phyloP scores from a whole-genome alignment of 2,797 vertebrate species.

The Cynopterus sphinx region DNA sequence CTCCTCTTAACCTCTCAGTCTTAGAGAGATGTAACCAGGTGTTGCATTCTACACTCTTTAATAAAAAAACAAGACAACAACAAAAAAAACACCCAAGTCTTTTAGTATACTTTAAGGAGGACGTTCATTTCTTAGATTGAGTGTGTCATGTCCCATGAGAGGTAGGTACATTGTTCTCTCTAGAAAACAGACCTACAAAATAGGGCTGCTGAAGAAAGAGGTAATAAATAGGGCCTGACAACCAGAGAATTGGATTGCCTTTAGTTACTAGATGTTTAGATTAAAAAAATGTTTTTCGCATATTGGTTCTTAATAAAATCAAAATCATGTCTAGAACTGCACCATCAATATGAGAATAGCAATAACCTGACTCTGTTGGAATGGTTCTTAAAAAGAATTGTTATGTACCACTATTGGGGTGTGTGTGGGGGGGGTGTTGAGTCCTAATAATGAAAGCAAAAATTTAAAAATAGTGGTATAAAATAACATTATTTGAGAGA shows the following conservation, averaged over 20 bases:
- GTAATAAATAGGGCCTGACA: constrained; percentile 56
- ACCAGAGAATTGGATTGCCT: constrained; percentile 23
- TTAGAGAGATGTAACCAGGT: constrained; percentile 46
- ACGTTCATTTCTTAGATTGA: constrained; percentile 57
- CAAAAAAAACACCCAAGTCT: constrained; percentile 26
- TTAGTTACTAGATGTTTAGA: constrained; percentile 48
- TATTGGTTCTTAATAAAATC: not conserved
- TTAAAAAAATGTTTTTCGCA: not conserved
- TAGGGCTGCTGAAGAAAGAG: not conserved
- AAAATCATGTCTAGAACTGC: constrained; percentile 1
- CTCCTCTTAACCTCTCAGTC: not conserved
- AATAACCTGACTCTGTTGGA: not conserved
- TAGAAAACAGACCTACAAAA: constrained; percentile 37
- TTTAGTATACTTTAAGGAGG: constrained; percentile 64
- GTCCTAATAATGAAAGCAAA: not conserved
- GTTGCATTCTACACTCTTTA: constrained; percentile 34
- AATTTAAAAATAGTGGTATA: not conserved
- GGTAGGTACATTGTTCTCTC: not conserved
- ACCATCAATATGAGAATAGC: not conserved
- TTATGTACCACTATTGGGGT: not conserved
- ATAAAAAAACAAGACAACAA: not conserved
- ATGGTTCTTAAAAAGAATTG: not conserved
- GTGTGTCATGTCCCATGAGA: constrained; percentile 8
- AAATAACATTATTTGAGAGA: not conserved
- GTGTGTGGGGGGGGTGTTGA: no score